Conservation (phyloP, 2,888 invertebrate species). For the Nymphalis polychloros region DNA sequence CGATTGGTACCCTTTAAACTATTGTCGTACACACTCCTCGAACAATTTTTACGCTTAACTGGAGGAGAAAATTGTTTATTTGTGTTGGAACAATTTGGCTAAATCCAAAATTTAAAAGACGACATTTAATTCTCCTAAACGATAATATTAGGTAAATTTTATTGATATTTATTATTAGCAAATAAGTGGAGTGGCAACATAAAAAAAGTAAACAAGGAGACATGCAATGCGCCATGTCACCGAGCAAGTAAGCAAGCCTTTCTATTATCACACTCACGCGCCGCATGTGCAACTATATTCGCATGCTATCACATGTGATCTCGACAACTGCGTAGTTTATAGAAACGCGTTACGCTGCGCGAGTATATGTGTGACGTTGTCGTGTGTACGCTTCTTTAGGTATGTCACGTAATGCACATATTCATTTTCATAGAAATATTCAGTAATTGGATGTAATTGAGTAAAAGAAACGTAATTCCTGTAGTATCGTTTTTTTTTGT, state of each 20-base stretch:
- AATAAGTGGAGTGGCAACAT: neutral
- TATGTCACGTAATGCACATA: conserved; percentile 22
- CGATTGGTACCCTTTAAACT: conserved; percentile 6
- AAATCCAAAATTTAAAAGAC: neutral
- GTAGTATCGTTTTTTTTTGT: neutral
- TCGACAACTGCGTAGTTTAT: conserved; percentile 69
- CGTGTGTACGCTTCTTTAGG: conserved; percentile 22
- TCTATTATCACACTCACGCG: conserved; percentile 52
- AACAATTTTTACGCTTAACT: conserved; percentile 11
- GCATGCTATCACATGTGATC: conserved; percentile 50
- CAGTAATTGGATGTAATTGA: conserved; percentile 6
- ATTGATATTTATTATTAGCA: neutral
- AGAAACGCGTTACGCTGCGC: conserved; percentile 46
- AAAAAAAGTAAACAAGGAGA: conserved; percentile 17
- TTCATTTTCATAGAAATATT: conserved; percentile 9
- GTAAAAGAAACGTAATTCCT: conserved; percentile 3
- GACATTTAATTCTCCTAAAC: neutral
- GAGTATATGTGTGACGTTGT: conserved; percentile 31
- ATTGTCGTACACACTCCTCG: conserved; percentile 12
- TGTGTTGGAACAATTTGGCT: conserved; percentile 1
- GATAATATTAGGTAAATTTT: neutral
- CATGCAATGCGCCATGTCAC: neutral
- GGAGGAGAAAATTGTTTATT: conserved; percentile 6
- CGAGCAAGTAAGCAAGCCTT: conserved; percentile 43
- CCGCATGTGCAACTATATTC: conserved; percentile 48